phyloP scores from a whole-genome alignment of 2,888 invertebrate genomes.

The Caenorhabditis sulstoni region DNA sequence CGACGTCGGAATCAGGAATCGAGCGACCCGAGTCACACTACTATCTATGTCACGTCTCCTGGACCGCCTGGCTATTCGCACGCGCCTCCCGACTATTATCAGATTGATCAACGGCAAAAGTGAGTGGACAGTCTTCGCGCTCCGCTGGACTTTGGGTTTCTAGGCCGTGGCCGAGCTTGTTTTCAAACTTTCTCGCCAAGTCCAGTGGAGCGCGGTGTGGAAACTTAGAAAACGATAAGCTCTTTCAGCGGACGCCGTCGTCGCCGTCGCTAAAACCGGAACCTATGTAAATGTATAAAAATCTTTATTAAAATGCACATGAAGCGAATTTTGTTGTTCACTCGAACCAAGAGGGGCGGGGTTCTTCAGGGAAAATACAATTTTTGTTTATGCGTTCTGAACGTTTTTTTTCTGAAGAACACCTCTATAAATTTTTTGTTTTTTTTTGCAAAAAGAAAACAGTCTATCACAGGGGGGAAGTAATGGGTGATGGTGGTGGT shows the following conservation, averaged over 20 bases:
- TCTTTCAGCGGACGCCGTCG: constrained; percentile 33
- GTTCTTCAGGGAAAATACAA: background rate
- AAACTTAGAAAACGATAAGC: too few relatives aligned
- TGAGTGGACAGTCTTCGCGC: too few relatives aligned
- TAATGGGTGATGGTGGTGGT: background rate
- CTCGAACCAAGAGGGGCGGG: too few relatives aligned
- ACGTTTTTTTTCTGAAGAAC: too few relatives aligned
- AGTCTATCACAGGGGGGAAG: constrained; percentile 28
- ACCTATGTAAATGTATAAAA: background rate
- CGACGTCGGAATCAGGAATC: constrained; percentile 27
- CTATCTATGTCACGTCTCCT: constrained; percentile 12
- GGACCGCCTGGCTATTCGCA: background rate
- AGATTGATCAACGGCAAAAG: constrained; percentile 1
- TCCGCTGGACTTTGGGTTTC: too few relatives aligned
- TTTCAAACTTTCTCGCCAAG: too few relatives aligned
- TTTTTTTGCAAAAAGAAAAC: too few relatives aligned
- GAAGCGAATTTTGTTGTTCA: too few relatives aligned
- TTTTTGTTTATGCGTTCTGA: background rate
- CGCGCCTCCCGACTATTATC: background rate
- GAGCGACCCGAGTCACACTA: constrained; percentile 14
- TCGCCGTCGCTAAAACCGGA: constrained; percentile 4
- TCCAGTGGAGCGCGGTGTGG: too few relatives aligned
- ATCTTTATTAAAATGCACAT: background rate
- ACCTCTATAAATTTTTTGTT: too few relatives aligned
- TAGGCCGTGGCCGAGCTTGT: too few relatives aligned